Conservation (phyloP, 2,888 invertebrate genomes). For the Mythimna ferrago region DNA sequence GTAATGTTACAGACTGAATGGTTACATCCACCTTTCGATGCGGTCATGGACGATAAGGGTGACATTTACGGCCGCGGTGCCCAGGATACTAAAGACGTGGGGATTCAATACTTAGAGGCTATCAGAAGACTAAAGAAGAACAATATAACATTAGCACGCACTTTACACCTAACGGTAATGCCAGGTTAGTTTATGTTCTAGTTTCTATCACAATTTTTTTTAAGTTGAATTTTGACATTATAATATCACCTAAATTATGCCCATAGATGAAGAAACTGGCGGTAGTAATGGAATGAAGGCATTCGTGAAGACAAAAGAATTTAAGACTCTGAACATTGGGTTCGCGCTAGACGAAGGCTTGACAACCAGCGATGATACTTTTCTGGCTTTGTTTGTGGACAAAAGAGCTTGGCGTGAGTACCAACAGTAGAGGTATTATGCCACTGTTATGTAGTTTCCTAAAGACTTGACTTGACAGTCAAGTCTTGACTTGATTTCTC, state of each 20-base stretch:
- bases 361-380: conserved; percentile 89
- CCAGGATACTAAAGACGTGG: conserved; percentile 94
- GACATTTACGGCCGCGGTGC: conserved; percentile 96
- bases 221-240: background rate
- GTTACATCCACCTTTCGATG: conserved; percentile 96
- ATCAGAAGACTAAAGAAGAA: conserved; percentile 73
- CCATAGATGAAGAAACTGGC: conserved; percentile 95
- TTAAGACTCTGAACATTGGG: conserved; percentile 94
- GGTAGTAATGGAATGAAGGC: conserved; percentile 94
- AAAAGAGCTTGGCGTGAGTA: conserved; percentile 95
- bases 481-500: background rate
- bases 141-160: conserved; percentile 74
- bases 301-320: conserved; percentile 93
- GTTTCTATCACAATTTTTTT: background rate
- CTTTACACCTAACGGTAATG: conserved; percentile 80
- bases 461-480: background rate
- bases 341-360: conserved; percentile 96
- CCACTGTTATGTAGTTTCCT: background rate
- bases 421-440: background rate
- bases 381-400: conserved; percentile 92
- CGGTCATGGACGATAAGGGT: conserved; percentile 95
- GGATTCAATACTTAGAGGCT: conserved; percentile 81
- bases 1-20: conserved; percentile 92
- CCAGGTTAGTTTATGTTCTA: conserved; percentile 71
- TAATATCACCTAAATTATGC: background rate